Conservation (phyloP, 2,113 vertebrate genomes). For the Manacus vitellinus region DNA sequence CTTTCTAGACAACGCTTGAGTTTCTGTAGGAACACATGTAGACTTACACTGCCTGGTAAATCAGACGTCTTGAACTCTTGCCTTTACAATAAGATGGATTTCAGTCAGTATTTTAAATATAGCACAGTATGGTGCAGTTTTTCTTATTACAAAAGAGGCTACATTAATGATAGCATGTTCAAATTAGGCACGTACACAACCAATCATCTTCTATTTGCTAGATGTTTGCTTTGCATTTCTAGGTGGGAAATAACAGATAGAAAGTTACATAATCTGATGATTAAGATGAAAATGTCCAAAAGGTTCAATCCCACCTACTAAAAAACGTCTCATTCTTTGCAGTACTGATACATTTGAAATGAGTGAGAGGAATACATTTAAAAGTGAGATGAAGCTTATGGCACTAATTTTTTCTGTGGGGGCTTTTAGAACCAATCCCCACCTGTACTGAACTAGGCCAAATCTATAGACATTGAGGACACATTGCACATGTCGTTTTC, state of each 20-base stretch:
- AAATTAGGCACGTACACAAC: background rate
- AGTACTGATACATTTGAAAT: background rate
- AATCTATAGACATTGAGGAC: slow-evolving; percentile 43
- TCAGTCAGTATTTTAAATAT: background rate
- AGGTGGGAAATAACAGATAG: background rate
- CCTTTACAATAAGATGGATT: background rate
- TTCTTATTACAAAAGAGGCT: background rate
- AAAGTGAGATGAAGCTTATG: background rate
- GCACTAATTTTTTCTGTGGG: background rate
- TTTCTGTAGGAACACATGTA: background rate
- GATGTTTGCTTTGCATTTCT: background rate
- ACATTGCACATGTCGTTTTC: slow-evolving; percentile 27
- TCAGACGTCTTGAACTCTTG: background rate
- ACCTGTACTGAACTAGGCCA: slow-evolving; percentile 46
- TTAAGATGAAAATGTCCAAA: background rate
- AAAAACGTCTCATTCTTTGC: background rate
- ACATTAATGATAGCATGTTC: background rate
- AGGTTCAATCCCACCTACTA: background rate
- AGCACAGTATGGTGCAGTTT: background rate
- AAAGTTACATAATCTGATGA: background rate
- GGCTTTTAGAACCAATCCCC: slow-evolving; percentile 30
- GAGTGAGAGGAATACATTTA: background rate
- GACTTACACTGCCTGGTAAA: background rate
- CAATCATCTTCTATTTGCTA: background rate
- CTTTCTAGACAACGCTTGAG: background rate